phyloP scores from a whole-genome alignment of 2,797 vertebrate genomes.

The Decapterus maruadsi region DNA sequence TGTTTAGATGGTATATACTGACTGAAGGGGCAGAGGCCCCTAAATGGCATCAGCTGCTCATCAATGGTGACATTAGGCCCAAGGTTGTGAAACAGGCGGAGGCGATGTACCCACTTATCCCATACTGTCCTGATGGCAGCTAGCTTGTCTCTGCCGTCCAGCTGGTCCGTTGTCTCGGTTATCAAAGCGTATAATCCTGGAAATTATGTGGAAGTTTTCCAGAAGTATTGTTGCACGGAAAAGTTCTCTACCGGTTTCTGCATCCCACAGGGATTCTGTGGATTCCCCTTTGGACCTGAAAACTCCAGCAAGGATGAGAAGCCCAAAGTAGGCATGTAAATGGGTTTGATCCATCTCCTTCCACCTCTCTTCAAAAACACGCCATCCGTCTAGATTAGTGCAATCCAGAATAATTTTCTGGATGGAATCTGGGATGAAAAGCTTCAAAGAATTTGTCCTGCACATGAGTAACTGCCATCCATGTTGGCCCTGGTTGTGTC shows the following conservation, averaged over 20 bases:
- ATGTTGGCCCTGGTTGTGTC: slow-evolving; percentile 14
- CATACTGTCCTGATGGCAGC: slow-evolving; percentile 26
- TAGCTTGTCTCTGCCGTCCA: slow-evolving; percentile 12
- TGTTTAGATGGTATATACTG: slow-evolving; percentile 19
- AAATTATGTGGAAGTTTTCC: slow-evolving; percentile 16
- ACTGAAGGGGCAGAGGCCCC: slow-evolving; percentile 7
- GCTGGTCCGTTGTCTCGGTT: slow-evolving; percentile 18
- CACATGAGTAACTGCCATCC: not conserved
- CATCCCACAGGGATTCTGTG: slow-evolving; percentile 27
- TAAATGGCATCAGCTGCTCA: slow-evolving; percentile 20
- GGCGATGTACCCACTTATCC: slow-evolving; percentile 15
- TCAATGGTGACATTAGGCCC: slow-evolving; percentile 23
- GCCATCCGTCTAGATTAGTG: not conserved
- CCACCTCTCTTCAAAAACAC: slow-evolving; percentile 15
- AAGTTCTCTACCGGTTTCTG: slow-evolving; percentile 22
- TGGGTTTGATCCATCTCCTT: slow-evolving; percentile 26
- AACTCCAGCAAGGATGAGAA: slow-evolving; percentile 34
- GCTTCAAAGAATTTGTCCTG: slow-evolving; percentile 14
- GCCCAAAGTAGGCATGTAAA: slow-evolving; percentile 8
- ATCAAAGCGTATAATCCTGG: slow-evolving; percentile 9
- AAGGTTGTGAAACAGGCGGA: slow-evolving; percentile 36
- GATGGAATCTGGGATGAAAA: slow-evolving; percentile 13
- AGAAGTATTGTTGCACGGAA: slow-evolving; percentile 19
- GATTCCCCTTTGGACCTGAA: slow-evolving; percentile 24
- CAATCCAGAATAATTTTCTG: slow-evolving; percentile 6